Evolutionary conservation across 2,113 vertebrate species (phyloP), one percentile per base, ranked within the genome.

Genomic region (Gallinago undulata): DNA sequence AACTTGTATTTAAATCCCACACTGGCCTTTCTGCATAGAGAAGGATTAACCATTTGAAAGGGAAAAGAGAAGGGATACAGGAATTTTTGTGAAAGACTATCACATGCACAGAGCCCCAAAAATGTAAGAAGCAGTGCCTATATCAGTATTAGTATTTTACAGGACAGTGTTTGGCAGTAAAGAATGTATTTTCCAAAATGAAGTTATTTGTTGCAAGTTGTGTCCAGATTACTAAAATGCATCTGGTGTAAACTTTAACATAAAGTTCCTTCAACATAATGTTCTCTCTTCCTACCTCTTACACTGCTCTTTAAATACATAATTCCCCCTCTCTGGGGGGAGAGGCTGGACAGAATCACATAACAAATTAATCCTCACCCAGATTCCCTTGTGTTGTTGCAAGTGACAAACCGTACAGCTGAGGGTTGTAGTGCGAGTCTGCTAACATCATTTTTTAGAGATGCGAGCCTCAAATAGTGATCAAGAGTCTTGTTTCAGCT

Each of bases 81-180:
- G 25, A 51, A 59, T 63, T 72, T 79, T 13, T 89, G 12, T 35
- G 55, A 68, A 84, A 69, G 66, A 55, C 22, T 78, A 28, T 4
- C 24, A 68, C 16, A 33, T 22, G 41, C 62, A 69, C 37, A 56
- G 28, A 94, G 9, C 22, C 50, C 89, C 39, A 53, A 70, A 84
- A 73, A 55, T 33, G 16, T 82, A 81, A 69, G 57, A 45, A 91
- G 57, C 45, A 73, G 57, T 2, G 4, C 77, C 72, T 77, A 5
- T 79, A 57, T 91, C 96, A 97, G 96, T 97, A 96, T 96, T 97
- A 95, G 55, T 59, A 90, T 63, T 94, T 94, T 93, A 91, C 87
- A 79, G n/a, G 69, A 73, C 19, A 62, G 37, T 35, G 45, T 87
- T 94, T 95, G 45, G 70, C 66, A 85, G 74, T 92, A 92, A 95